A percentile compares a stretch with the other conserved stretches of the same genome.
Conservation (phyloP, 2,113 vertebrate genomes). For the Mormyrus lacerda region DNA sequence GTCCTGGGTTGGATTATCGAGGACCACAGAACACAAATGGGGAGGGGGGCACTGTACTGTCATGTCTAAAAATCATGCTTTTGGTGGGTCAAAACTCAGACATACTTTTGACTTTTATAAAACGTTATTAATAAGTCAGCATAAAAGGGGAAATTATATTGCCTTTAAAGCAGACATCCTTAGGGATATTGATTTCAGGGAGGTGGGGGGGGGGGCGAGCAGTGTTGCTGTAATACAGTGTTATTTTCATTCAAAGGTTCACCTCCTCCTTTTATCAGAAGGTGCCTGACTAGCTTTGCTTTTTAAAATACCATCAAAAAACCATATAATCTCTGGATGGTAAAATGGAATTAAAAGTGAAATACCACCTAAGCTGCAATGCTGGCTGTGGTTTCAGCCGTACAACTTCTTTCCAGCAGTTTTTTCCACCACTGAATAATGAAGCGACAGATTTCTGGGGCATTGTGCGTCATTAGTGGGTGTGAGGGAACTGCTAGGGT, state of each 20-base stretch:
- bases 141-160: background rate
- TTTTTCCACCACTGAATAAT: background rate
- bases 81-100: no score
- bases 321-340: background rate
- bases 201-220: background rate
- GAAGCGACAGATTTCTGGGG: background rate
- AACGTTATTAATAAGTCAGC: background rate
- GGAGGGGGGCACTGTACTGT: no score
- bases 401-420: background rate
- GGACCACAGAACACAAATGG: no score
- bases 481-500: background rate
- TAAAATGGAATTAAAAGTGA: background rate
- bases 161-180: background rate
- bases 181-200: background rate
- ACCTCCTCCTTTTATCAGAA: background rate
- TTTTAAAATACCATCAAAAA: background rate
- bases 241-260: background rate
- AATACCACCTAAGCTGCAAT: background rate
- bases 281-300: background rate
- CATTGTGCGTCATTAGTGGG: no score
- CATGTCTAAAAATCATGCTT: no score
- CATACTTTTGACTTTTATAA: no score
- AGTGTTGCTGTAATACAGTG: background rate
- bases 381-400: background rate
- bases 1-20: no score